Evolutionary conservation across 2,113 vertebrate species (phyloP).

Genomic region (Percina caprodes): DNA sequence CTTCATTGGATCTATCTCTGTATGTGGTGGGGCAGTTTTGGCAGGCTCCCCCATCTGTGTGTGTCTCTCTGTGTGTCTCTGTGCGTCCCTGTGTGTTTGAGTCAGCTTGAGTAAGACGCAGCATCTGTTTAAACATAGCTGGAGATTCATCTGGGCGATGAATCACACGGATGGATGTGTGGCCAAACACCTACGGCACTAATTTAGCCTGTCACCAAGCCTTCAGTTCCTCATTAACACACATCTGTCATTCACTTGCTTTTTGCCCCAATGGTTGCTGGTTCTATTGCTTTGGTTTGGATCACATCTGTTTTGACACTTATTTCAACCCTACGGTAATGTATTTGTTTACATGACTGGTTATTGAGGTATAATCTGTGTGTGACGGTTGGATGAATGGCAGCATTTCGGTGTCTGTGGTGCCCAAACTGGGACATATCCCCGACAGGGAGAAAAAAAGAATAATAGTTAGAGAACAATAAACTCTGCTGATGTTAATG

Average conservation of each 20-base stretch:
- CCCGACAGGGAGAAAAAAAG: background rate
- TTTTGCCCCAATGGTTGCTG: conserved; percentile 17
- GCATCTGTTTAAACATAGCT: conserved; percentile 75
- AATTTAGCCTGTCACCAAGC: conserved; percentile 31
- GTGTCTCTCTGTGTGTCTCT: conserved; percentile 15
- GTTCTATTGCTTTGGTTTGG: conserved; percentile 34
- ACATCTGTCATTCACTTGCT: conserved; percentile 27
- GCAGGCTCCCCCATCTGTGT: conserved; percentile 34
- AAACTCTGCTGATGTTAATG: conserved; percentile 17
- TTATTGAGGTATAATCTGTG: conserved; percentile 33
- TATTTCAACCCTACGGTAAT: background rate
- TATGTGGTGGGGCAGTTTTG: conserved; percentile 49
- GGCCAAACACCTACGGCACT: conserved; percentile 36
- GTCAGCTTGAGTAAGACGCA: conserved; percentile 61
- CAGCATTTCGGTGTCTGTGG: conserved; percentile 30
- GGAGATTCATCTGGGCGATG: conserved; percentile 58
- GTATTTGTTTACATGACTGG: conserved; percentile 45
- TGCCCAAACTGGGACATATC: conserved; percentile 32
- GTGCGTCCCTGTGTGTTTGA: conserved; percentile 52
- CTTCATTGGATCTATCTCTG: conserved; percentile 49
- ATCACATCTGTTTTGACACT: conserved; percentile 42
- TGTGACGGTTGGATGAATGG: conserved; percentile 43
- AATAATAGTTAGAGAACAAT: conserved; percentile 28
- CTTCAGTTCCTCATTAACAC: conserved; percentile 57
- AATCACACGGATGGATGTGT: conserved; percentile 64